These are phyloP conservation scores for Podargus strigoides DNA, from an alignment of 2,797 vertebrate species.

Conservation along the genomic window DNA sequence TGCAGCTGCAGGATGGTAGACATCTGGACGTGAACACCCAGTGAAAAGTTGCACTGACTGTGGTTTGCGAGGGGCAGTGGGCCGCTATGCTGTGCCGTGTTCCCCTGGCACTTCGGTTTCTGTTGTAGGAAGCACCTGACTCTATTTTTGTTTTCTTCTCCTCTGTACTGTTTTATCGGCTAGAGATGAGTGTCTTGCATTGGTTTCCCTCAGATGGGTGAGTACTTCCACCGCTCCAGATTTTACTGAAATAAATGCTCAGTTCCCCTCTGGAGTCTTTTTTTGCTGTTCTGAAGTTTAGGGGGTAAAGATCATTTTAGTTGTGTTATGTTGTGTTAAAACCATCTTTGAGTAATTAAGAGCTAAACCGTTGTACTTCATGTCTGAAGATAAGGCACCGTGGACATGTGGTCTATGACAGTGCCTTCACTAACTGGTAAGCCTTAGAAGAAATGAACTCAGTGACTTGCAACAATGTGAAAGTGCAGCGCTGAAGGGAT, in stretches of 20 bases:
- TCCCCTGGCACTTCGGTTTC: not conserved
- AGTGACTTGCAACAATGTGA: not conserved
- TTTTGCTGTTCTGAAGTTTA: not conserved
- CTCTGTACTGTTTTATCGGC: not conserved
- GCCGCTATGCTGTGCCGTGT: not conserved
- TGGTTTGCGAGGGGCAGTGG: not conserved
- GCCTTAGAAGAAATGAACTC: not conserved
- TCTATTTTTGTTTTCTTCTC: constrained; percentile 3
- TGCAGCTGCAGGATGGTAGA: not conserved
- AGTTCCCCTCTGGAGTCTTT: not conserved
- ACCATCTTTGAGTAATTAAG: not conserved
- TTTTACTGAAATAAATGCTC: not conserved
- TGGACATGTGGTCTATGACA: rapidly evolving
- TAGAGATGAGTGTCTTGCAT: not conserved
- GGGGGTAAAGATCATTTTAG: not conserved
- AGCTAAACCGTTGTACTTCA: not conserved
- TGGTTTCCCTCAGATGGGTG: not conserved
- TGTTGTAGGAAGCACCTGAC: constrained; percentile 43
- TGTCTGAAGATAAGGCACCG: not conserved
- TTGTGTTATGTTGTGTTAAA: not conserved
- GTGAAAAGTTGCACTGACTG: not conserved
- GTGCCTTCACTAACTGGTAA: not conserved
- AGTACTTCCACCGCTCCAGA: not conserved
- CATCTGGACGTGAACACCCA: not conserved
- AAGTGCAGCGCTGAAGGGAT: not conserved